Conservation (phyloP, 2,113 vertebrate genomes). For the Brachyhypopomus occidentalis region DNA sequence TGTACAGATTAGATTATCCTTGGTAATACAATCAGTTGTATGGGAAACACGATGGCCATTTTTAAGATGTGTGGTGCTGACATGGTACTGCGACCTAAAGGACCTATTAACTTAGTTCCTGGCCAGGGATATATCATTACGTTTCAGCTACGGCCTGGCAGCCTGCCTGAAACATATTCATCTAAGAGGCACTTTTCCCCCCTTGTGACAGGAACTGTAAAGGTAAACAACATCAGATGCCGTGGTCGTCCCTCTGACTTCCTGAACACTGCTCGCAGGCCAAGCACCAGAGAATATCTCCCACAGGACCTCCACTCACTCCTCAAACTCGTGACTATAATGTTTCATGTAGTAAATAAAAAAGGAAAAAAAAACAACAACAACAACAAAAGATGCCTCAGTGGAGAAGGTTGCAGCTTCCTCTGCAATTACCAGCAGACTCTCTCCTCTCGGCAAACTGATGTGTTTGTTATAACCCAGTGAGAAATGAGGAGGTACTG, state of each 20-base stretch:
- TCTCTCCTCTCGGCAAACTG: neutral
- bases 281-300: neutral
- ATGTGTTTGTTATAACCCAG: neutral
- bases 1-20: conserved; percentile 9
- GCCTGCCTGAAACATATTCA: conserved; percentile 16
- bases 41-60: neutral
- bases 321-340: neutral
- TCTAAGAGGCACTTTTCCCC: conserved; percentile 10
- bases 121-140: conserved; percentile 36
- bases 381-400: neutral
- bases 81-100: conserved; percentile 14
- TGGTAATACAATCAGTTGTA: conserved; percentile 15
- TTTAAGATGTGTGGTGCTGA: conserved; percentile 20
- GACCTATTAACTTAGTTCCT: conserved; percentile 41
- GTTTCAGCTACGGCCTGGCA: conserved; percentile 16
- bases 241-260: conserved; percentile 21
- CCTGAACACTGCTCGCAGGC: neutral
- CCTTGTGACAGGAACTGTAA: neutral
- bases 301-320: conserved; percentile 19
- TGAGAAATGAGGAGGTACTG: neutral
- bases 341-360: neutral
- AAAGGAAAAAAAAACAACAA: neutral
- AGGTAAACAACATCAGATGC: conserved; percentile 35
- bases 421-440: neutral
- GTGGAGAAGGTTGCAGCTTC: conserved; percentile 9